phyloP scores from a whole-genome alignment of 2,888 invertebrate species.

The Tribolium freemani region DNA sequence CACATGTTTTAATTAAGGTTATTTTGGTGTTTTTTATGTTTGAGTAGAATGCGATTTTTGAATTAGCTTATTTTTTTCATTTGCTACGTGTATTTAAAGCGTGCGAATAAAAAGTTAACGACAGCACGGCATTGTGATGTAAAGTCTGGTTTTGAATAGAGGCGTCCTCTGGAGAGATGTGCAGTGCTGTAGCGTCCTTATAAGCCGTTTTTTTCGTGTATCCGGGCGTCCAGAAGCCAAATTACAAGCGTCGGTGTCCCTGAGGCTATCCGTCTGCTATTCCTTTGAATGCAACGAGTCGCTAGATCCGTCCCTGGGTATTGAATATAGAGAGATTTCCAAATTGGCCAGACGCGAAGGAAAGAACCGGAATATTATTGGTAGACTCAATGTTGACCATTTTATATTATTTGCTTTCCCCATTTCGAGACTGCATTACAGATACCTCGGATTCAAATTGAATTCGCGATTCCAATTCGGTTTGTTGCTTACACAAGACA shows the following conservation, averaged over 20 bases:
- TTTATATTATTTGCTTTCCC: constrained; percentile 50
- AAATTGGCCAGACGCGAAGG: constrained; percentile 33
- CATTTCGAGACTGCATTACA: constrained; percentile 48
- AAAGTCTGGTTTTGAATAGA: neutral
- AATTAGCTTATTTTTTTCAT: too few species aligned
- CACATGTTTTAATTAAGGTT: too few species aligned
- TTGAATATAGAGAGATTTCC: constrained; percentile 44
- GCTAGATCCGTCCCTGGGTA: constrained; percentile 34
- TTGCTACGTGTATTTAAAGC: too few species aligned
- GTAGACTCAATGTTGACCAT: constrained; percentile 51
- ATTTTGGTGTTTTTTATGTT: too few species aligned
- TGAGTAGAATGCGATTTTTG: too few species aligned
- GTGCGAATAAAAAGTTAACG: too few species aligned
- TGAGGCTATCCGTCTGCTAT: constrained; percentile 35
- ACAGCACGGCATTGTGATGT: neutral
- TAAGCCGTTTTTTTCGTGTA: neutral
- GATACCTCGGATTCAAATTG: constrained; percentile 51
- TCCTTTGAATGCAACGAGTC: constrained; percentile 34
- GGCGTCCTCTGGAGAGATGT: neutral
- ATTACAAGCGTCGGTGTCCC: constrained; percentile 34
- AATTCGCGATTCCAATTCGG: constrained; percentile 51
- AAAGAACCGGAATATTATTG: constrained; percentile 44
- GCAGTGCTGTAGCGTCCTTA: neutral
- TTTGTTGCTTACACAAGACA: constrained; percentile 41
- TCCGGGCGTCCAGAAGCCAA: constrained; percentile 15